phyloP scores from a whole-genome alignment of 1,140 invertebrate species.

The Hydropsyche tenuis region DNA sequence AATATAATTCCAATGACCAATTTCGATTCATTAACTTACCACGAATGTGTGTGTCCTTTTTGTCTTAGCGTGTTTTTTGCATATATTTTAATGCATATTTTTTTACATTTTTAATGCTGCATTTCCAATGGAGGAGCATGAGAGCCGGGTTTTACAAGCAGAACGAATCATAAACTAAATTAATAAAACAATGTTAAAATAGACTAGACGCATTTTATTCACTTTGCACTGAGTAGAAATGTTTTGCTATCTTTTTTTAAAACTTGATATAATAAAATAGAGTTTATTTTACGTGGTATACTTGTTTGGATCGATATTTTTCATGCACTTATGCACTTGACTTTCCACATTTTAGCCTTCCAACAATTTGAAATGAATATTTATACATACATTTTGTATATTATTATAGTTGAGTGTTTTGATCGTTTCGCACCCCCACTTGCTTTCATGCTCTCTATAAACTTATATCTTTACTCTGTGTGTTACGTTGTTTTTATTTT shows the following conservation, averaged over 20 bases:
- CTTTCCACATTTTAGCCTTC: neutral
- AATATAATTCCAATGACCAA: too few relatives aligned
- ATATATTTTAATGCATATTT: conserved; percentile 39
- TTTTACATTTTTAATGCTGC: conserved; percentile 46
- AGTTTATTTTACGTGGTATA: too few relatives aligned
- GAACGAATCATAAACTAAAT: conserved; percentile 23
- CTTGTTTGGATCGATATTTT: neutral
- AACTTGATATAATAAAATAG: conserved; percentile 1
- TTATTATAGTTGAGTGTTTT: conserved; percentile 31
- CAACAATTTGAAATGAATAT: neutral
- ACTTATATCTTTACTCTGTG: conserved; percentile 21
- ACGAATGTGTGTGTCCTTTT: neutral
- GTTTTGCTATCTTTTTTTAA: neutral
- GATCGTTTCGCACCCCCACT: conserved; percentile 39
- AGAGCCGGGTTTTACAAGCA: conserved; percentile 45
- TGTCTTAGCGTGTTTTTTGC: conserved; percentile 20
- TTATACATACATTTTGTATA: neutral
- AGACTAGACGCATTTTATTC: conserved; percentile 4
- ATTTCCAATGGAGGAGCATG: conserved; percentile 50
- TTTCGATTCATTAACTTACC: neutral
- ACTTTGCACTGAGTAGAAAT: conserved; percentile 7
- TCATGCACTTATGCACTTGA: conserved; percentile 41
- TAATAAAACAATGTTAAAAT: conserved; percentile 7
- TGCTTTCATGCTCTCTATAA: conserved; percentile 50
- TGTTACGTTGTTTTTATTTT: too few relatives aligned